Base-by-base conservation (phyloP, 2,113 vertebrate genomes). In the Scortum barcoo region DNA sequence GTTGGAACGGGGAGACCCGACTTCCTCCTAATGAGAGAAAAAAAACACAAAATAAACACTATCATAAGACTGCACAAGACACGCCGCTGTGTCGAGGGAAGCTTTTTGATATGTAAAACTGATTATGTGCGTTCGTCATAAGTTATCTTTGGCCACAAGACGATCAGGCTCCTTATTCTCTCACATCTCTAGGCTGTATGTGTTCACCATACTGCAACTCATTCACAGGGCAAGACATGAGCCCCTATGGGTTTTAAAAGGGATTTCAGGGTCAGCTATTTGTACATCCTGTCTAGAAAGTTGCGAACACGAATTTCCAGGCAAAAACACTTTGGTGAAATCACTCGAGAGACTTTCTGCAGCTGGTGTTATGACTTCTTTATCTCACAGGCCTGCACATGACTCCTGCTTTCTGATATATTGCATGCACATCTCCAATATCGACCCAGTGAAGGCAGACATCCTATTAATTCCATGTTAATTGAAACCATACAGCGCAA, bases 1-100 rank as follows among this genome's bases (percentile, higher is more conserved):
- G 20, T 54, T 69, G 48, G n/a, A n/a, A n/a, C n/a, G n/a, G n/a
- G n/a, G n/a, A n/a, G n/a, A 33, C 51, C 7, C 30, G 51, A 72
- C 7, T 40, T 33, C n/a, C 12, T 80, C 38, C 33, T 12, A n/a
- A 76, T 70, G 65, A 86, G 80, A 63, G 67, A 46, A 76, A 68
- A 76, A 68, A 72, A 54, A n/a, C 17, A 7, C 14, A 75, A 72
- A 36, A 85, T 74, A 72, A 82, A 81, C 76, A 19, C 63, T 76
- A 90, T 90, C 82, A 84, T 78, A 78, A 61, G 91, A 88, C 84
- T 70, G 57, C 84, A 85, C 74, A 84, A 88, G 86, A 81, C 66
- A 46, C 62, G 38, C 5, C 16, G 66, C 22, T 1, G 8, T 73
- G 36, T 46, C 26, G 42, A 24, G 42, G 12, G 17, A 60, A 22